Percentiles rank a stretch among this genome's conserved stretches.
These are phyloP conservation scores for Aldrovandia affinis DNA, from an alignment of 2,797 vertebrate genomes.

Conservation along the genomic window DNA sequence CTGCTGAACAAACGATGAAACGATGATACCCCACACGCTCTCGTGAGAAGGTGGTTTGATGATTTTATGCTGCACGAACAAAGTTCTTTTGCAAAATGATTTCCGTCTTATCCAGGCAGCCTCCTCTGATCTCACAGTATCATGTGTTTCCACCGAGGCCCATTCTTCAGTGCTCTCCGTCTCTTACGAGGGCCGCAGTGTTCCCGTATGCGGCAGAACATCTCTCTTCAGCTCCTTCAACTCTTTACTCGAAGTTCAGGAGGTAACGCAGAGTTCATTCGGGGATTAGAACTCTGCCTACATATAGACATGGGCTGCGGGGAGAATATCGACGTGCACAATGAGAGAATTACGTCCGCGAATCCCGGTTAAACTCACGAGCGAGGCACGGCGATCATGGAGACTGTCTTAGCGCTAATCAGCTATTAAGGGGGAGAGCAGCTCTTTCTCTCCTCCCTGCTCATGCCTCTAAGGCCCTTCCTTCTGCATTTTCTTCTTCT, in stretches of 20 bases:
- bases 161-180: not conserved
- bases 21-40: not conserved
- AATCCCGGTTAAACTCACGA: not conserved
- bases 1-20: not conserved
- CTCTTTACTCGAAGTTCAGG: not conserved
- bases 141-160: not conserved
- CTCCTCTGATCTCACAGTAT: not conserved
- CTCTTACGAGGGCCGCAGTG: not conserved
- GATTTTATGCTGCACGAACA: not conserved
- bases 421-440: not conserved
- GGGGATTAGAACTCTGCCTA: constrained; percentile 9
- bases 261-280: constrained; percentile 21
- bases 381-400: not conserved
- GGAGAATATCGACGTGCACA: not conserved
- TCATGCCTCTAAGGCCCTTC: not conserved
- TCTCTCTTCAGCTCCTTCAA: not conserved
- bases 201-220: too few relatives aligned
- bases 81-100: not conserved
- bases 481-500: not conserved
- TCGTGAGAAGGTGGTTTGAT: not conserved
- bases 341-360: not conserved
- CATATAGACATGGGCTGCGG: not conserved
- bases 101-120: not conserved
- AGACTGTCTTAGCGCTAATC: not conserved
- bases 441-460: not conserved